Percentiles rank a stretch among this genome's conserved stretches.
phyloP scores from a whole-genome alignment of 2,797 vertebrate species.

The Leucoraja ocellata region DNA sequence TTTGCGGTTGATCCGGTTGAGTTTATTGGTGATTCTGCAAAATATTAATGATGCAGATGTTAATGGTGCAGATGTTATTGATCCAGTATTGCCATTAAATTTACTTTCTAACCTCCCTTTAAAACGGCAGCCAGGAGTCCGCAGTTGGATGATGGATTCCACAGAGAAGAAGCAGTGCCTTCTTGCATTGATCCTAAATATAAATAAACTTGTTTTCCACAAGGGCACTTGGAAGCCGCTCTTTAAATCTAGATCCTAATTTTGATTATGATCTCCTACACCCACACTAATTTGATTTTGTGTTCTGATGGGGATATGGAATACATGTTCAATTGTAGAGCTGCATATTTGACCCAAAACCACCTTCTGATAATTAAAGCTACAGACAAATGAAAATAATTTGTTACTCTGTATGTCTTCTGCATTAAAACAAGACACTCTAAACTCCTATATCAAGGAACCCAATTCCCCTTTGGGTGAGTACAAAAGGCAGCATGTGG shows the following conservation, averaged over 20 bases:
- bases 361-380: not conserved
- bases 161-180: not conserved
- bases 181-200: not conserved
- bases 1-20: too few relatives aligned
- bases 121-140: not conserved
- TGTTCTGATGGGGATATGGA: not conserved
- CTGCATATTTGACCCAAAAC: not conserved
- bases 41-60: too few relatives aligned
- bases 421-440: not conserved
- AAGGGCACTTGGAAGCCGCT: not conserved
- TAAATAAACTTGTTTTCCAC: not conserved
- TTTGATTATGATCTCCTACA: not conserved
- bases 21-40: too few relatives aligned
- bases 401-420: not conserved
- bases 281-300: not conserved
- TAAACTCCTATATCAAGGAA: not conserved
- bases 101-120: not conserved
- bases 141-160: not conserved
- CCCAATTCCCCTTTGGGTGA: not conserved
- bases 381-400: not conserved
- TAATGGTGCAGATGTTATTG: too few relatives aligned
- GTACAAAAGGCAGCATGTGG: not conserved
- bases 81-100: too few relatives aligned
- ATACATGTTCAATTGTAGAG: not conserved
- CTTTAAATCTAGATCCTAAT: not conserved